Evolutionary conservation across 2,797 vertebrate species (phyloP), one percentile per base, ranked within the genome.

Genomic region (Eutrigla gurnardus): DNA sequence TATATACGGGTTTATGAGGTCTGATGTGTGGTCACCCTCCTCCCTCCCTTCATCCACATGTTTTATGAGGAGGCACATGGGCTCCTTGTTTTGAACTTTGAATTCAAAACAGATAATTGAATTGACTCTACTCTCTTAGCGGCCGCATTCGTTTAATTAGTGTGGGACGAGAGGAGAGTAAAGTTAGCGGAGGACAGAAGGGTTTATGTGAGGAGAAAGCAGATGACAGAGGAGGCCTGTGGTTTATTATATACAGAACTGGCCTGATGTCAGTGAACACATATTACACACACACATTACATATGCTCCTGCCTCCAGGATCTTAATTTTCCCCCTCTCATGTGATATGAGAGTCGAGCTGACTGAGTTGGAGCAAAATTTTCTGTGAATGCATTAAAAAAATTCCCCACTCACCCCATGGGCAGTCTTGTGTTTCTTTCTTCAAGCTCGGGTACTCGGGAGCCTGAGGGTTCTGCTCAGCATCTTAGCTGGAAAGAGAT

Each of bases 21-120:
- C 73, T 83, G 68, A 78, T 46, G 52, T 64, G 69, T 57, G 73
- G 70, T 69, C 25, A 36, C 36, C 86, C 78, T 73, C 65, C 33
- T 35, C 59, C 72, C 54, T 18, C 49, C 37, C 63, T 40, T 43
- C 55, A 35, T 50, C 25, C 52, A 54, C 5, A 25, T 10, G 50
- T 46, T 69, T 79, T 60, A 60, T 66, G 33, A 65, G 68, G 33
- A 18, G 17, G 57, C 64, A 40, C 66, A 47, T 47, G 15, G 7
- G 7, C 8, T 25, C n/a, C 6, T 54, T 7, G 67, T 63, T 63
- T 49, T 6, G 1, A 65, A 14, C 65, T 67, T 37, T 37, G 35
- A 61, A 65, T 49, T 52, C 18, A 53, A 55, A 74, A 54, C 61
- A 77, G n/a, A 67, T 59, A 57, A 32, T 11, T 18, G 6, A 50